phyloP scores from a whole-genome alignment of 2,888 invertebrate genomes.

The Drosophila atripex region DNA sequence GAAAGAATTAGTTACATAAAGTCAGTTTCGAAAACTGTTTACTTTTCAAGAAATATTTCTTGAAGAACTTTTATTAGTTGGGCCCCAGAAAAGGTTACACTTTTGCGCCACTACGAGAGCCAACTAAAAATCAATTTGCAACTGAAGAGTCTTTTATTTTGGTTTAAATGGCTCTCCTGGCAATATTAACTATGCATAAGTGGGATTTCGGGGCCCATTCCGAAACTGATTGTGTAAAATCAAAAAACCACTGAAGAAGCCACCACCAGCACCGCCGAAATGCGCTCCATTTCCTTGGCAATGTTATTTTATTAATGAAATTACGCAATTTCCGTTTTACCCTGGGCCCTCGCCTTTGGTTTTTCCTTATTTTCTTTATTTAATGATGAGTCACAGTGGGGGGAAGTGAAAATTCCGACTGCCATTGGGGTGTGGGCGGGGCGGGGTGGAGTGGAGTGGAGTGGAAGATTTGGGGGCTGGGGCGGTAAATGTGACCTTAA shows the following conservation, averaged over 20 bases:
- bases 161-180: background rate
- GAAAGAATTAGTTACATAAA: slow-evolving; percentile 10
- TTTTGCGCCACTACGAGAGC: background rate
- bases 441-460: too few relatives aligned
- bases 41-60: background rate
- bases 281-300: slow-evolving; percentile 43
- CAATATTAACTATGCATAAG: slow-evolving; percentile 32
- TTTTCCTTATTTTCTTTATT: slow-evolving; percentile 31
- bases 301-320: slow-evolving; percentile 70
- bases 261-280: slow-evolving; percentile 23
- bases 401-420: too few relatives aligned
- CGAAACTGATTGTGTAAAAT: slow-evolving; percentile 32
- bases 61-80: background rate
- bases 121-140: background rate
- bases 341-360: slow-evolving; percentile 28
- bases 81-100: background rate
- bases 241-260: slow-evolving; percentile 35
- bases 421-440: too few relatives aligned
- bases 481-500: slow-evolving; percentile 70
- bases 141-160: slow-evolving; percentile 4
- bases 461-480: background rate
- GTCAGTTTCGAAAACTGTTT: background rate
- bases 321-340: slow-evolving; percentile 58
- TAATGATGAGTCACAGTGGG: slow-evolving; percentile 36
- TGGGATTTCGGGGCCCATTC: slow-evolving; percentile 12